Percentiles rank a stretch among this genome's conserved stretches.
These are phyloP conservation scores for Crocuta crocuta DNA, from an alignment of 2,113 vertebrate species.

Conservation along the genomic window DNA sequence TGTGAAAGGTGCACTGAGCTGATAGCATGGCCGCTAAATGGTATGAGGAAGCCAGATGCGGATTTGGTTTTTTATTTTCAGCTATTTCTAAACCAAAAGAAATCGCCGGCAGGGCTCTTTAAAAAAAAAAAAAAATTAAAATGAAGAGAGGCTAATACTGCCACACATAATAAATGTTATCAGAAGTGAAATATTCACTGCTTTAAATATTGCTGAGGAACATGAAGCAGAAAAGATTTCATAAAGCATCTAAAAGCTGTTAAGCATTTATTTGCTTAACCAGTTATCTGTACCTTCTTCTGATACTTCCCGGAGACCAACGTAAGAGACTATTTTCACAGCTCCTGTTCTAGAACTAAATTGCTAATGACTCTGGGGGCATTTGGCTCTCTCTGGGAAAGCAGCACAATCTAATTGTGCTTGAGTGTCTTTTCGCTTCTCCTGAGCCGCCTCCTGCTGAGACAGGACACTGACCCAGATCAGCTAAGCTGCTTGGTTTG, in stretches of 20 bases:
- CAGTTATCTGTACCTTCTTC: not conserved
- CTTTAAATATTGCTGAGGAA: not conserved
- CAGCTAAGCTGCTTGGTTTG: not conserved
- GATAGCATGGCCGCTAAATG: not conserved
- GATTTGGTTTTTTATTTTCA: not conserved
- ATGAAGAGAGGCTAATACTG: not conserved
- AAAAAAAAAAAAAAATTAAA: slow-evolving; percentile 24
- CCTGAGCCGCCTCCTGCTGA: not conserved
- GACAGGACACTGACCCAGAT: slow-evolving; percentile 50
- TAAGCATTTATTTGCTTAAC: slow-evolving; percentile 35
- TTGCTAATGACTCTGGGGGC: slow-evolving; percentile 25
- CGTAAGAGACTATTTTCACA: not conserved
- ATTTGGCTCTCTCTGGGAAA: not conserved
- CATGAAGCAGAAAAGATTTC: not conserved
- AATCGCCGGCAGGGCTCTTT: not conserved
- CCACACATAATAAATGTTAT: not conserved
- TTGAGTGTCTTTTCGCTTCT: slow-evolving; percentile 7
- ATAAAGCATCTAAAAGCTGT: slow-evolving; percentile 15
- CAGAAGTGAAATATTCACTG: not conserved
- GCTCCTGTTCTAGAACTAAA: slow-evolving; percentile 45
- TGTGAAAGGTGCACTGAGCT: not conserved
- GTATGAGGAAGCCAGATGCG: not conserved
- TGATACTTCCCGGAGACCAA: not conserved
- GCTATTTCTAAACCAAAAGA: slow-evolving; percentile 28
- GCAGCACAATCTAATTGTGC: not conserved